Evolutionary conservation across 2,888 invertebrate species (phyloP), one percentile per base, ranked within the genome.

Genomic region (Hirtodrosophila duncani): DNA sequence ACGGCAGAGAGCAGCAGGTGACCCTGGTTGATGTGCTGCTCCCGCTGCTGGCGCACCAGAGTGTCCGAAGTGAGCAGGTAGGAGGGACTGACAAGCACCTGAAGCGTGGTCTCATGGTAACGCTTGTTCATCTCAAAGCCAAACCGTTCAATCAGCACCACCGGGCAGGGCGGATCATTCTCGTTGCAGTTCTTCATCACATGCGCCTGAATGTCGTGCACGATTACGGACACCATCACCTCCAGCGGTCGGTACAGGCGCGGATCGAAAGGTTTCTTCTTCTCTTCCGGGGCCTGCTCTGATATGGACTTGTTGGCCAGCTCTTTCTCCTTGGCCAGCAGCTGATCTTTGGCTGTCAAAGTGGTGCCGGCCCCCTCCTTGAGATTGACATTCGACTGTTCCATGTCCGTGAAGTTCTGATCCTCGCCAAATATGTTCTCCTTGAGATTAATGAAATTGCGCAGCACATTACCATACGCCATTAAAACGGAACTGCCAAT

Each of bases 341-440:
- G 61, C 38, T 62, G 82, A 41, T 56, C 80, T 23, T 88, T 89
- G 41, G 85, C 86, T 26, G 88, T 85, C 9, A 55, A 62, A 0
- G 87, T 81, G 0, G 86, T 83, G 20, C 88, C 84, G 3, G 72
- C 41, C 7, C 82, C 80, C 57, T 81, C 75, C 57, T 83, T 89
- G 0, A 90, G 88, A 21, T 88, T 87, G 5, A 84, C 83, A 75
- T 88, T 88, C 7, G 87, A 88, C 67, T 92, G 91, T 70, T 94
- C 94, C 94, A 97, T 97, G 78, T 98, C 97, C 0, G 95, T 95
- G 82, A 97, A 97, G 14, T 90, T 91, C 87, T 99, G 98, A 88
- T 97, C 95, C 86, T 97, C 97, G 0, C 99, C 99, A 85, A 99
- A 97, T 66, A 99, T 96, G 83, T 99, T 99, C 88, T 99, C 98